Base-by-base conservation (phyloP, 2,797 vertebrate species). In the Brachyrhaphis roseni region DNA sequence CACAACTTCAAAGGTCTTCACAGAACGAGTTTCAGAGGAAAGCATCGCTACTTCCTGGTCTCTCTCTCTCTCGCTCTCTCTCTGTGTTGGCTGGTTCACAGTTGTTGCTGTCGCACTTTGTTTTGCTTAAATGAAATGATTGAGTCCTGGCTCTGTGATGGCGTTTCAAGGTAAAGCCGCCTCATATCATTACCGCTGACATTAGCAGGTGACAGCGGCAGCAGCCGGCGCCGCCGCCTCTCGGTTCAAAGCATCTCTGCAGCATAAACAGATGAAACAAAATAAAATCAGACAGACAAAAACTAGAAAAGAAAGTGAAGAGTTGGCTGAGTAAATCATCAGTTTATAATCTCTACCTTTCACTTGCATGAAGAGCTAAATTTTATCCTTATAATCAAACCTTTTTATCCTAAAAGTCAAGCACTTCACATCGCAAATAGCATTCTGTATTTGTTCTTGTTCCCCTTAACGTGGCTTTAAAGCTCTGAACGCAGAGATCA, bases 111-210 rank as follows among this genome's bases (percentile, higher is more conserved):
- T 92, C 90, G 80, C 81, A 92, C 87, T 94, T 94, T 94, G 89
- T 92, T 94, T 93, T 92, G 89, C 87, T 88, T 90, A 92, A 94
- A 89, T 91, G 86, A 81, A 90, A 92, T 93, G 93, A 92, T 91
- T 88, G 93, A 92, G 90, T 89, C 86, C 80, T 80, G 85, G 84
- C 78, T 87, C 66, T 13, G 82, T 89, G 89, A 87, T 51, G 76
- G 53, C 55, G 36, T 88, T 90, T 89, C 89, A 87, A 88, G 88
- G 83, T 79, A n/a, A 85, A 71, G 6, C 86, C 77, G 81, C 84
- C 88, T 90, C 88, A 88, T 89, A 91, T 93, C 90, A 86, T 90
- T 90, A 88, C 83, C 72, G 46, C 72, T 94, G 92, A 94, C 92
- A 92, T 92, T 92, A 94, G 85, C 88, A 78, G 92, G 88, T 90